Base-by-base conservation (phyloP, 2,888 invertebrate genomes). In the Dasysyrphus tricinctus region DNA sequence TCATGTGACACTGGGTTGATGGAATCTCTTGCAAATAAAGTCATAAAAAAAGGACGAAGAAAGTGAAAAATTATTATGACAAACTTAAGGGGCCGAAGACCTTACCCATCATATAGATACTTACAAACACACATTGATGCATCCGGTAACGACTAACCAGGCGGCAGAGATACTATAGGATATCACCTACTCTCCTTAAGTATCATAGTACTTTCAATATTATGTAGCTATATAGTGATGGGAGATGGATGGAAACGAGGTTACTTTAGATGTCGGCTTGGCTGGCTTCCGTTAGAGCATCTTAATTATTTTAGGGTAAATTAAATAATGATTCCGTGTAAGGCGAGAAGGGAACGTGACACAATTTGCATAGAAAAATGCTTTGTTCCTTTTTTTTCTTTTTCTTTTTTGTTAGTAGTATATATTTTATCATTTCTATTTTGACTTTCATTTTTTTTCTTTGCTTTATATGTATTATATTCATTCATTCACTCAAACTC, bases 221-320 rank as follows among this genome's bases (percentile, higher is more conserved):
- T 61, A 19, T 39, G 3, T 12, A 42, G 12, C 49, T 61, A 19
- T 39, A 12, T 12, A 42, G 12, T 42, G 9, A 59, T 67, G 49
- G 61, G 14, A 54, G 32, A 7, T 7, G 32, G 42, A 32, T 14
- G 57, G 65, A 51, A 73, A 69, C 74, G 72, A 84, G 84, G 75
- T 69, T 63, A 54, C 77, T 81, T 63, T 65, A n/a, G 34, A 70
- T 85, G 81, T 19, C 34, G 34, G 11, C 57, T 19, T n/a, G 34
- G 11, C 37, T 82, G 78, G 78, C 81, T 81, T 79, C 70, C 78
- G 74, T 59, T 75, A 75, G 82, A 86, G 86, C 75, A 69, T 86
- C 86, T 86, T 92, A 92, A 92, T 92, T 92, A 92, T 92, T 92
- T 92, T 91, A 91, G 90, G 92, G 92, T 92, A 92, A 92, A 92